Conservation (phyloP, 2,888 invertebrate genomes). For the Calliopum simillimum region DNA sequence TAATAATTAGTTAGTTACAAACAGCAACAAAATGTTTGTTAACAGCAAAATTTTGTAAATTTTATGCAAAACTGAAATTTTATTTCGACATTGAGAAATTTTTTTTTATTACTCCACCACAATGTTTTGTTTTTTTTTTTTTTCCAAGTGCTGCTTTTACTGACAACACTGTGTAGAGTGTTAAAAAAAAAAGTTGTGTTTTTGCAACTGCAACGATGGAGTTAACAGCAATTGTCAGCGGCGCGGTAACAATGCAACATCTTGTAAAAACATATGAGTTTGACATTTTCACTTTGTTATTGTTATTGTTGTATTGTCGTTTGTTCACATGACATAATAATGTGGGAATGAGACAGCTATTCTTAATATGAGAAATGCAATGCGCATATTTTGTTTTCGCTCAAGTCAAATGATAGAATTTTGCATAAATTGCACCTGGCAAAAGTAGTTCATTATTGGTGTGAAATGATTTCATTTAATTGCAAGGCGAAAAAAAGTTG, state of each 20-base stretch:
- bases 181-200: background rate
- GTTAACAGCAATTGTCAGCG: background rate
- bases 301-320: background rate
- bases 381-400: too few species aligned
- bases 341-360: background rate
- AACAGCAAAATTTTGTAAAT: constrained; percentile 26
- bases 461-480: too few species aligned
- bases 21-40: constrained; percentile 19
- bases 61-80: constrained; percentile 32
- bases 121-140: background rate
- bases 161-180: background rate
- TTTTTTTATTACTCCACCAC: background rate
- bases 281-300: constrained; percentile 4
- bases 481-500: too few species aligned
- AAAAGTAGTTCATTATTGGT: too few species aligned
- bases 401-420: too few species aligned
- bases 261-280: background rate
- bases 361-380: too few species aligned
- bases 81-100: constrained; percentile 61
- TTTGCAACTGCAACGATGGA: background rate
- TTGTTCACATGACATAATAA: constrained; percentile 19
- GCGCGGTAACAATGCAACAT: background rate
- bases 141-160: background rate
- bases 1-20: constrained; percentile 8
- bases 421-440: too few species aligned